Percentiles rank a stretch among this genome's conserved stretches.
Conservation (phyloP, 2,113 vertebrate genomes). For the Reinhardtius hippoglossoides region DNA sequence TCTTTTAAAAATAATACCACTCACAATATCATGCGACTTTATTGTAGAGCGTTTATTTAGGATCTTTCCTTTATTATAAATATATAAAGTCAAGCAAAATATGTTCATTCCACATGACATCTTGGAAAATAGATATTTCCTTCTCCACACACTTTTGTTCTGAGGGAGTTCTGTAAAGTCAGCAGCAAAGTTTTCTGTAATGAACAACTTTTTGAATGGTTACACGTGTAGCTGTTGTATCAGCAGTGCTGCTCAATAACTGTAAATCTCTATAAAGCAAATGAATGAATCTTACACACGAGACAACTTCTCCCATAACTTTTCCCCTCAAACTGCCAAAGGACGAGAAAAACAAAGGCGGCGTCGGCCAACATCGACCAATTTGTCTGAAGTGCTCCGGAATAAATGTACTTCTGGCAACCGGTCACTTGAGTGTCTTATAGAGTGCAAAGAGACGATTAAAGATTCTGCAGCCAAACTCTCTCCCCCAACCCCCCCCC, state of each 20-base stretch:
- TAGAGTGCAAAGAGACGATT: conserved; percentile 47
- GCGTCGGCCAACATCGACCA: conserved; percentile 23
- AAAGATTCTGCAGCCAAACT: conserved; percentile 39
- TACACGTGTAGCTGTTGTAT: conserved; percentile 5
- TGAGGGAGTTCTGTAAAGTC: too few species aligned
- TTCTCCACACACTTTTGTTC: too few species aligned
- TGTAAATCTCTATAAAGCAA: not conserved
- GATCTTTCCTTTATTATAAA: too few species aligned
- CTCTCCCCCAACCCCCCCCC: not conserved
- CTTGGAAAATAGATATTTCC: too few species aligned
- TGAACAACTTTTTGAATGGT: not conserved
- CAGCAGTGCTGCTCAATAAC: not conserved
- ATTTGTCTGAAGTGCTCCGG: conserved; percentile 52
- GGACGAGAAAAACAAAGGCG: conserved; percentile 22
- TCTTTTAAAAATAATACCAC: too few species aligned
- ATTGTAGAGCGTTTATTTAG: too few species aligned
- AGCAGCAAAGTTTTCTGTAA: too few species aligned
- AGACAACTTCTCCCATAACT: not conserved
- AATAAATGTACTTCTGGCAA: conserved; percentile 39
- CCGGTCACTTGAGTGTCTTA: conserved; percentile 52
- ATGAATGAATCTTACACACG: not conserved
- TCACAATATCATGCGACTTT: too few species aligned
- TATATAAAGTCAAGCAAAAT: too few species aligned
- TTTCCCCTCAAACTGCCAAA: not conserved
- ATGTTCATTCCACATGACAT: too few species aligned